Evolutionary conservation across 2,797 vertebrate species (phyloP), one percentile per base, ranked within the genome.

Genomic region (Setipinna tenuifilis): DNA sequence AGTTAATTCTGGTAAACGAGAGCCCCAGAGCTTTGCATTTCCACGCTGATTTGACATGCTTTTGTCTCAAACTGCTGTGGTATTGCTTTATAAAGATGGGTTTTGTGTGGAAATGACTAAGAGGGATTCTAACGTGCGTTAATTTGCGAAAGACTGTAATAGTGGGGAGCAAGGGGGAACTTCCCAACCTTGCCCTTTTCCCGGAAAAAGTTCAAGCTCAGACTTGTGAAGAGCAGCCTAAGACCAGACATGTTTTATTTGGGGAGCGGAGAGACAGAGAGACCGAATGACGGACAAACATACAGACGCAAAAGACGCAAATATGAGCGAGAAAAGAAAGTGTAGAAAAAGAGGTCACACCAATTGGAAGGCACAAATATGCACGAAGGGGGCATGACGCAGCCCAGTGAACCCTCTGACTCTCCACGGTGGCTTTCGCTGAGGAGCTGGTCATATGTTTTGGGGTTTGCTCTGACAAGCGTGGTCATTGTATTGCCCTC

Each of bases 401-500:
- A 35, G 68, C 31, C 4, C 3, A 75, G 28, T 19, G 68, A 75
- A 75, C 68, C 31, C 68, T 35, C 5, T 75, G 68, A 75, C 68
- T 75, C 14, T 3, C 16, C 68, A 35, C 68, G 6, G 68, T 75
- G 23, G 7, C 35, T 31, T 83, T 11, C 57, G 19, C 58, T 44
- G n/a, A 12, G 44, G 28, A 3, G 2, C 41, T 83, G 48, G 82
- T 88, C 83, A 86, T 75, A 83, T 81, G 85, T 87, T 50, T 75
- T 82, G 83, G n/a, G 11, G 25, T 83, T 57, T 86, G 11, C n/a
- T 31, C 80, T 80, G 83, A 88, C 87, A 87, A 44, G 61, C 1
- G 3, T 62, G 25, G 46, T 89, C 83, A 83, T 86, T 87, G 81
- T 91, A 59, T 87, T 4, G 25, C 44, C 85, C 19, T 85, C 78